Evolutionary conservation across 2,113 vertebrate species (phyloP), one percentile per base, ranked within the genome.

Genomic region (Hassar affinis): DNA sequence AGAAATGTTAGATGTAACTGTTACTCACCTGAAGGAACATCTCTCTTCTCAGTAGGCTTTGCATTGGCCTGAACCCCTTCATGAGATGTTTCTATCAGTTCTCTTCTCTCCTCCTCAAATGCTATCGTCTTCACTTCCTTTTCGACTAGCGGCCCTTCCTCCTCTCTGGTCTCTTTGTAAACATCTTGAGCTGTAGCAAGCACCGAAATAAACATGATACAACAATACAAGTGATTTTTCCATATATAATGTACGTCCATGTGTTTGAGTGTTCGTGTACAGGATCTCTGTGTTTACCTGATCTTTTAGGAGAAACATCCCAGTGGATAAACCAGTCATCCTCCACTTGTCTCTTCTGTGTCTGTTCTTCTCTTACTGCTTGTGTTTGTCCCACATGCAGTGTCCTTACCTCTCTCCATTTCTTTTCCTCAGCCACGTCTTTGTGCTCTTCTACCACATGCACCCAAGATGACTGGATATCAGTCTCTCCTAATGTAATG

Each of bases 261-360:
- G 56, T 56, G 12, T 75, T 25, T 51, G 25, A 27, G 30, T 59
- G 38, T 78, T 68, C 68, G 4, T 64, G 56, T 51, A 5, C 45
- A 42, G 38, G 38, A 6, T 42, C 17, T 47, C 22, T 45, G 4
- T 25, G 52, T 80, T 59, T 92, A 94, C 92, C 91, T 91, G 86
- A 86, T 89, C 85, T 86, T 85, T 89, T 89, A 57, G 76, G 42
- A 52, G 87, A 54, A 78, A 86, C 79, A 81, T 88, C 87, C 75
- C 89, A 84, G 64, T 85, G 85, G 38, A 64, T 80, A 80, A 86
- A 92, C 92, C 92, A 93, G 77, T 91, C 88, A 80, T 93, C 91
- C 1, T 92, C 89, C 77, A 91, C 27, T 25, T 90, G 71, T 84
- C 72, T 90, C 54, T 77, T 90, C 54, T 77, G 75, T n/a, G 78